A percentile compares a stretch with the other conserved stretches of the same genome.
Evolutionary conservation across 2,113 vertebrate species (phyloP).

Genomic region (Ciconia stormi): DNA sequence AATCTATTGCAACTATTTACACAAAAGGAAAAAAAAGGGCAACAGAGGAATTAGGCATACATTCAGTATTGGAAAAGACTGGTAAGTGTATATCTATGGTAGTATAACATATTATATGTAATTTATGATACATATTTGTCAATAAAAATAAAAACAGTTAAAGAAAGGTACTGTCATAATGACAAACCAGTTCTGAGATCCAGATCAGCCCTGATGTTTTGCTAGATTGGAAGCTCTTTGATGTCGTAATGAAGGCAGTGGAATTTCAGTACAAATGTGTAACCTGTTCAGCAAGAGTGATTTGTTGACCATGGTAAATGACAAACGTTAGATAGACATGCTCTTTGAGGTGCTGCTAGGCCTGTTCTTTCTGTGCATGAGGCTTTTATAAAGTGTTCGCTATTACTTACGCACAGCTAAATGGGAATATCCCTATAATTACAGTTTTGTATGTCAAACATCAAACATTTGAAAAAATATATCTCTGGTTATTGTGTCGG

Average conservation of each 20-base stretch:
- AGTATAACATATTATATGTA: neutral
- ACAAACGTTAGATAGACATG: neutral
- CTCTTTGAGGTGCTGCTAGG: neutral
- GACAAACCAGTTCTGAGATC: neutral
- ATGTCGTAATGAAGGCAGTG: conserved; percentile 14
- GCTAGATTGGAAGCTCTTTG: neutral
- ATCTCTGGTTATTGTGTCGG: neutral
- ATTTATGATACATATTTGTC: neutral
- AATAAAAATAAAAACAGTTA: neutral
- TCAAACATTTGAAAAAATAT: neutral
- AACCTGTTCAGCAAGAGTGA: conserved; percentile 38
- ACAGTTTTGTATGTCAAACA: neutral
- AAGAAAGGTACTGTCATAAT: neutral
- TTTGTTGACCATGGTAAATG: neutral
- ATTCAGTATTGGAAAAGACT: neutral
- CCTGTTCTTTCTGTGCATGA: neutral
- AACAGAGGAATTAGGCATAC: neutral
- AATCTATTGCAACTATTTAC: neutral
- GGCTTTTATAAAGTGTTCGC: neutral
- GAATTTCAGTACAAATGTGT: neutral
- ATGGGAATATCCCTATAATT: conserved; percentile 39
- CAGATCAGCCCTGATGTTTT: neutral
- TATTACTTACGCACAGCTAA: neutral
- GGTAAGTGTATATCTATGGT: neutral
- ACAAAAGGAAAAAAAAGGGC: neutral